phyloP scores from a whole-genome alignment of 2,797 vertebrate species.

The Enteromius fasciolatus region DNA sequence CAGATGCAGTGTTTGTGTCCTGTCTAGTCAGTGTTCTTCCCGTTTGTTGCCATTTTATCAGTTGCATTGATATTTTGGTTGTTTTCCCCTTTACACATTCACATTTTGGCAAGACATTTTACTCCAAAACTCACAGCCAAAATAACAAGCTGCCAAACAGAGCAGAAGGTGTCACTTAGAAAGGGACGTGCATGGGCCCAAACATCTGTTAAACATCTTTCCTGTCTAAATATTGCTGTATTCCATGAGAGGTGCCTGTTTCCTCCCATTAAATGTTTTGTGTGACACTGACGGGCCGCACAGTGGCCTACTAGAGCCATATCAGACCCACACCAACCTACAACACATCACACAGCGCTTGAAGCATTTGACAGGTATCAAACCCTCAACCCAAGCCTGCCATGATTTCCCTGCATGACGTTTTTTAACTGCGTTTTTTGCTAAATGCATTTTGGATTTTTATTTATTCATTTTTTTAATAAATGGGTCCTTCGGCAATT shows the following conservation, averaged over 20 bases:
- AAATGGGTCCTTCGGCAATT: slow-evolving; percentile 8
- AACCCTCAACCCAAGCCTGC: slow-evolving; percentile 20
- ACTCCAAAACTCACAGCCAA: slow-evolving; percentile 20
- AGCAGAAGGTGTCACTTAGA: neutral
- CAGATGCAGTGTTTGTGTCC: neutral
- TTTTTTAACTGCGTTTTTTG: slow-evolving; percentile 10
- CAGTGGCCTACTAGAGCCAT: slow-evolving; percentile 17
- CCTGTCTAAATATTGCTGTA: slow-evolving; percentile 18
- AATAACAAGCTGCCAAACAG: slow-evolving; percentile 23
- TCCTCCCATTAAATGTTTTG: neutral
- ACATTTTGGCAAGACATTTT: slow-evolving; percentile 13
- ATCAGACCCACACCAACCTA: neutral
- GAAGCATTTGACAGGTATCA: slow-evolving; percentile 59
- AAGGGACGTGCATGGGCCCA: slow-evolving; percentile 30
- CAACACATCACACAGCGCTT: slow-evolving; percentile 19
- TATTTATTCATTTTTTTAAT: neutral
- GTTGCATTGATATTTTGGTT: slow-evolving; percentile 22
- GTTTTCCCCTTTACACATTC: neutral
- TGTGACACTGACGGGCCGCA: neutral
- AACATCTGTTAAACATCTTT: slow-evolving; percentile 17
- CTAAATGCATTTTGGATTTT: neutral
- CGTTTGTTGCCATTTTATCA: neutral
- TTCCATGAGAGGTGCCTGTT: neutral
- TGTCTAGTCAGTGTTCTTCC: neutral
- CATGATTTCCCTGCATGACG: slow-evolving; percentile 8